A percentile compares a stretch with the other conserved stretches of the same genome.
These are phyloP conservation scores for Oostethus manadensis DNA, from an alignment of 2,113 vertebrate genomes.

Conservation along the genomic window DNA sequence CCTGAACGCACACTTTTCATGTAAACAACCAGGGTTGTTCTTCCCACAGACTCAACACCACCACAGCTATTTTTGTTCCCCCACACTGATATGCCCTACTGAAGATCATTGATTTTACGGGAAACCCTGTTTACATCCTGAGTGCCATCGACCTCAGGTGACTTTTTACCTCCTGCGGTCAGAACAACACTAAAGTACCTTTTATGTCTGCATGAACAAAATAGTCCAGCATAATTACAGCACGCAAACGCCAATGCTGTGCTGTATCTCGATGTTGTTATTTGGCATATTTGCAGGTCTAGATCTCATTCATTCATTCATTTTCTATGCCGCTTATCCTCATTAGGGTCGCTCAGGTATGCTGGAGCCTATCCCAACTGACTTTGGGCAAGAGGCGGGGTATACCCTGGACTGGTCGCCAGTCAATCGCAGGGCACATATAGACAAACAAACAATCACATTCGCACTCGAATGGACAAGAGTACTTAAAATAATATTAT, in stretches of 20 bases:
- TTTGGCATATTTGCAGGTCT: constrained; percentile 26
- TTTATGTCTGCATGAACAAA: constrained; percentile 84
- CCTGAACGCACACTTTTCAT: constrained; percentile 41
- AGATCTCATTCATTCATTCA: no score
- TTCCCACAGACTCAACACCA: constrained; percentile 62
- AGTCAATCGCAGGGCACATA: no score
- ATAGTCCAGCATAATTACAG: constrained; percentile 56
- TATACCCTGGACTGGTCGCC: no score
- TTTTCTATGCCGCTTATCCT: no score
- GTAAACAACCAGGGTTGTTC: constrained; percentile 52
- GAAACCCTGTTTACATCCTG: constrained; percentile 99
- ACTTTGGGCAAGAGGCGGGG: no score
- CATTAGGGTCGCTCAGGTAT: no score
- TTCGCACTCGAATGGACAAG: no score
- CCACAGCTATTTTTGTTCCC: constrained; percentile 74
- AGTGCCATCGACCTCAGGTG: constrained; percentile 99
- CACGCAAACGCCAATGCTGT: constrained; percentile 29
- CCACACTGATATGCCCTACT: constrained; percentile 88
- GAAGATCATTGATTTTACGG: constrained; percentile 99
- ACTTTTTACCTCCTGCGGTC: constrained; percentile 95
- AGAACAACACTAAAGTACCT: constrained; percentile 74
- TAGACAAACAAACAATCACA: no score
- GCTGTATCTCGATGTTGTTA: constrained; percentile 22
- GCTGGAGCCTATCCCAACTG: no score
- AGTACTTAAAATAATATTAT: no score